These are phyloP conservation scores for Hyles vespertilio DNA, from an alignment of 1,140 invertebrate species.

Conservation along the genomic window DNA sequence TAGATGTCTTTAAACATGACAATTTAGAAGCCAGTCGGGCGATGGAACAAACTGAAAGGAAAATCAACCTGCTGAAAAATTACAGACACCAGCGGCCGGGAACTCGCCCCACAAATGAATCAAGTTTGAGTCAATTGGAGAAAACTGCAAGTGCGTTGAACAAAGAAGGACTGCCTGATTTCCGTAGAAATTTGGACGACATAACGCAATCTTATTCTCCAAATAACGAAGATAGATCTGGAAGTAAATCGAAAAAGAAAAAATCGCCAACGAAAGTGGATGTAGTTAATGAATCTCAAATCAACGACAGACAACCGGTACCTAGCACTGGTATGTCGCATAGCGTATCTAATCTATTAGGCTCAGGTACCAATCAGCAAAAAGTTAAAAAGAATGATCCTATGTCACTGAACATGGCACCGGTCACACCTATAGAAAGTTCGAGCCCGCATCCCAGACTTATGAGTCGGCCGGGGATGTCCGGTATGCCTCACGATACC, in stretches of 20 bases:
- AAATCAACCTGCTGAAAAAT: slow-evolving; percentile 71
- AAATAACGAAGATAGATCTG: slow-evolving; percentile 51
- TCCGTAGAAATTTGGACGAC: slow-evolving; percentile 68
- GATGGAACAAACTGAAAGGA: slow-evolving; percentile 44
- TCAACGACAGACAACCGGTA: slow-evolving; percentile 26
- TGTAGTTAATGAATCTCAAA: slow-evolving; percentile 42
- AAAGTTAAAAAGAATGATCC: slow-evolving; percentile 31
- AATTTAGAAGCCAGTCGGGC: slow-evolving; percentile 24
- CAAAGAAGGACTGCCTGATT: slow-evolving; percentile 66
- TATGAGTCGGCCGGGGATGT: slow-evolving; percentile 4
- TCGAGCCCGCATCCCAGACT: slow-evolving; percentile 15
- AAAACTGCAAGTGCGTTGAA: slow-evolving; percentile 61
- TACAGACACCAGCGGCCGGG: slow-evolving; percentile 66
- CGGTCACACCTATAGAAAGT: slow-evolving; percentile 25
- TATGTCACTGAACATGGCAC: slow-evolving; percentile 18
- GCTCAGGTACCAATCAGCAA: slow-evolving; percentile 25
- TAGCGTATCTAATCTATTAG: slow-evolving; percentile 60
- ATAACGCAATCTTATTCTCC: slow-evolving; percentile 72
- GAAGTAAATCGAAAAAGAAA: slow-evolving; percentile 61
- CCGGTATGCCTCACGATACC: slow-evolving; percentile 31
- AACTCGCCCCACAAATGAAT: slow-evolving; percentile 48
- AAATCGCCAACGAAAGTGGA: slow-evolving; percentile 51
- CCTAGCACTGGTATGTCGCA: slow-evolving; percentile 49
- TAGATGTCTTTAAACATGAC: slow-evolving; percentile 5
- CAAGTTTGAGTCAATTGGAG: slow-evolving; percentile 65